These are phyloP conservation scores for Mionectes olivaceus DNA, from an alignment of 2,797 vertebrate species.

Conservation along the genomic window DNA sequence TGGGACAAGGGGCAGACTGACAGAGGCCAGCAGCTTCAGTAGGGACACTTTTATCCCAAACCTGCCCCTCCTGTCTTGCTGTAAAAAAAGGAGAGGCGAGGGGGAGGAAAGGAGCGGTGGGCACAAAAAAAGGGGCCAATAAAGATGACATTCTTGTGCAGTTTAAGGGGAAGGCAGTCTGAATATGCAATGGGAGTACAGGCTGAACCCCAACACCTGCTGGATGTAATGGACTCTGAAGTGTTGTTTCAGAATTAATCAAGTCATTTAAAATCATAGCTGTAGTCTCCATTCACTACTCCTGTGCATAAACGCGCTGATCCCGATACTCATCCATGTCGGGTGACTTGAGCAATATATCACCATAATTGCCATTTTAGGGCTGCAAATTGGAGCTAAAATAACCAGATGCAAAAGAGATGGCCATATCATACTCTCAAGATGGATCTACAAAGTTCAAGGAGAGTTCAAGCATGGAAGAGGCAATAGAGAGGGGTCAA, in stretches of 20 bases:
- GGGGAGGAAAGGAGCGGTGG: neutral
- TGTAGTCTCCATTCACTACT: conserved; percentile 82
- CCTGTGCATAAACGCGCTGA: conserved; percentile 87
- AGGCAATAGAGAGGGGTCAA: conserved; percentile 88
- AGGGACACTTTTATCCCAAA: neutral
- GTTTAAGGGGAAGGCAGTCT: conserved; percentile 55
- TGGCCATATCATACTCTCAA: conserved; percentile 84
- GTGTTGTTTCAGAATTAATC: conserved; percentile 87
- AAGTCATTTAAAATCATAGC: conserved; percentile 86
- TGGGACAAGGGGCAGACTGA: neutral
- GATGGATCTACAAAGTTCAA: conserved; percentile 93
- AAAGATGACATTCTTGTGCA: conserved; percentile 46
- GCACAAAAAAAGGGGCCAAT: conserved; percentile 1
- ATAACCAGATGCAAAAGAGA: conserved; percentile 98
- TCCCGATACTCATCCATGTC: conserved; percentile 86
- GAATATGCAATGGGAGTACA: conserved; percentile 35
- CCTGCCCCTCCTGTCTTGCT: neutral
- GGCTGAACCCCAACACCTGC: conserved; percentile 81
- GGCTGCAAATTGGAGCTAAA: conserved; percentile 95
- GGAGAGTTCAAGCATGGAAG: conserved; percentile 97
- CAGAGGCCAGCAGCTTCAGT: neutral
- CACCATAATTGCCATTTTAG: conserved; percentile 95
- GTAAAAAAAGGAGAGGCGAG: neutral
- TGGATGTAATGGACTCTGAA: conserved; percentile 83
- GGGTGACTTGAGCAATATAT: conserved; percentile 91